A percentile compares a stretch with the other conserved stretches of the same genome.
Conservation (phyloP, 1,140 invertebrate genomes). For the Papilio aristodemus region DNA sequence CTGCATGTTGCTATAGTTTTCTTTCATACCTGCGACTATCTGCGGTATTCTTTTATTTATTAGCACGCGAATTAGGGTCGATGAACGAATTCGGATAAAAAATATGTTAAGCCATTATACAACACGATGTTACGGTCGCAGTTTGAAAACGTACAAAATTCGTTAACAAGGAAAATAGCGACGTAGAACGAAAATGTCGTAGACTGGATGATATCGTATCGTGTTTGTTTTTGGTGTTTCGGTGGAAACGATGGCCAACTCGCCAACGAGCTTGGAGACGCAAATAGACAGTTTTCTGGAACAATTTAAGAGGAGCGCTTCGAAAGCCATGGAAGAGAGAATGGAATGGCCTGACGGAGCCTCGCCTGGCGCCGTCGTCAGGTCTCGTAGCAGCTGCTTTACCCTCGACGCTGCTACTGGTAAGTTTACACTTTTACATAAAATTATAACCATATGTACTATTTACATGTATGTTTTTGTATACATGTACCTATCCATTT, state of each 20-base stretch:
- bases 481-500: no score
- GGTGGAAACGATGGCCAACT: constrained; percentile 83
- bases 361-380: constrained; percentile 64
- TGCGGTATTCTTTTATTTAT: constrained; percentile 60
- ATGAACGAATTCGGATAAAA: constrained; percentile 54
- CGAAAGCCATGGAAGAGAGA: constrained; percentile 85
- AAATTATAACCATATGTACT: no score
- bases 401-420: constrained; percentile 72
- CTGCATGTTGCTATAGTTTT: constrained; percentile 61
- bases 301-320: constrained; percentile 88
- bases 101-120: constrained; percentile 53
- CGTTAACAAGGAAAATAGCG: constrained; percentile 36
- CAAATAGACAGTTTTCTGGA: constrained; percentile 91
- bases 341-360: constrained; percentile 75
- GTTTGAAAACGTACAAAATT: constrained; percentile 27
- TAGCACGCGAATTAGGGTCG: constrained; percentile 54
- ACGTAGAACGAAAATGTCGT: constrained; percentile 54
- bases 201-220: constrained; percentile 49
- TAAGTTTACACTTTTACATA: no score
- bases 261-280: constrained; percentile 87
- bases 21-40: constrained; percentile 53
- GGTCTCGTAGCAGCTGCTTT: constrained; percentile 78
- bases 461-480: no score
- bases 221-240: constrained; percentile 76
- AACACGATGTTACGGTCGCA: constrained; percentile 37